Evolutionary conservation across 2,113 vertebrate genomes (phyloP).

Genomic region (Danionella cerebrum): DNA sequence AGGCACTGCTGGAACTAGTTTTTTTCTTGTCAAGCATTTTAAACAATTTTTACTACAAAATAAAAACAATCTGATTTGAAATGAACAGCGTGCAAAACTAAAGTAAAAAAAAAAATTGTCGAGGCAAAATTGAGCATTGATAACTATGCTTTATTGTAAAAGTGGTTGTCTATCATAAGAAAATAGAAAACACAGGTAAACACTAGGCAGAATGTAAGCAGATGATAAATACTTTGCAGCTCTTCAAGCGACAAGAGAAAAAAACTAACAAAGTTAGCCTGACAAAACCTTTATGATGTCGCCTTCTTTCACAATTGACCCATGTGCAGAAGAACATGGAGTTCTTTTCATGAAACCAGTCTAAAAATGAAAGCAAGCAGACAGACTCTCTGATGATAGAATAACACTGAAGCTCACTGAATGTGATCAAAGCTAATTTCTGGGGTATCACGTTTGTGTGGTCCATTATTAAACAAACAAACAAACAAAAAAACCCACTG

Average conservation of each 20-base stretch:
- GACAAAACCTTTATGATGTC: too few species aligned
- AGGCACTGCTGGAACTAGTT: too few species aligned
- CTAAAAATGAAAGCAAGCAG: neutral
- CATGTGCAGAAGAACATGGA: too few species aligned
- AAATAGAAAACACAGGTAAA: conserved; percentile 4
- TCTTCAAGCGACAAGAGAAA: neutral
- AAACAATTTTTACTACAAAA: too few species aligned
- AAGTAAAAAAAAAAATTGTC: too few species aligned
- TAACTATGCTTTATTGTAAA: neutral
- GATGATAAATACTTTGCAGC: neutral
- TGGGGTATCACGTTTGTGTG: neutral
- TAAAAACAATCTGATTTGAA: neutral
- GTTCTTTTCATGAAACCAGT: too few species aligned
- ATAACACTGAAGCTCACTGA: too few species aligned
- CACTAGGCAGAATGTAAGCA: neutral
- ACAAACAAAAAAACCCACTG: too few species aligned
- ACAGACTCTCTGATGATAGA: neutral
- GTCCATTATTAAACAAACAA: neutral
- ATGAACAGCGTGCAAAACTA: neutral
- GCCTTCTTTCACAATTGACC: too few species aligned
- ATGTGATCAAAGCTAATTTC: neutral
- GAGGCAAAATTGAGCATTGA: too few species aligned
- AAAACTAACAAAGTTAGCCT: neutral
- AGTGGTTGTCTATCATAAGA: neutral
- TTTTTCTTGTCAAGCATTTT: too few species aligned